These are phyloP conservation scores for Ondatra zibethicus DNA, from an alignment of 2,113 vertebrate species.

Conservation along the genomic window DNA sequence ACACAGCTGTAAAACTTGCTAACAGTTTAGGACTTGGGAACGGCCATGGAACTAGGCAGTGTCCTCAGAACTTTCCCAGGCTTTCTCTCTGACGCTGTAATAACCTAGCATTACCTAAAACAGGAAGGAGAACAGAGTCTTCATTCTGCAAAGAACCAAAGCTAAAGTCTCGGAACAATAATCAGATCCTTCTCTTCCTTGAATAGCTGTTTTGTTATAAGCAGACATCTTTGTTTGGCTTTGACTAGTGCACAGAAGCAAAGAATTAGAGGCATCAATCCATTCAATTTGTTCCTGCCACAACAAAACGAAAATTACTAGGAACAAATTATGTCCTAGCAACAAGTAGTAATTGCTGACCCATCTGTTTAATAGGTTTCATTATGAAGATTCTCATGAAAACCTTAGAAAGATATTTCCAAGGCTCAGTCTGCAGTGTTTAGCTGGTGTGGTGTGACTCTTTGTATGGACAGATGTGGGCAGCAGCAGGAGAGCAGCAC, in stretches of 20 bases:
- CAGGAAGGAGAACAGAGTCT: conserved; percentile 52
- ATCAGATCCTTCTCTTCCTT: conserved; percentile 60
- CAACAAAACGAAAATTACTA: conserved; percentile 76
- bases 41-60: neutral
- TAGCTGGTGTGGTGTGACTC: neutral
- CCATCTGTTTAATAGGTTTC: conserved; percentile 67
- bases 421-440: neutral
- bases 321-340: conserved; percentile 69
- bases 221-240: conserved; percentile 74
- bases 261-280: conserved; percentile 69
- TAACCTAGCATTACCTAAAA: conserved; percentile 62
- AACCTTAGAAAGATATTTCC: conserved; percentile 51
- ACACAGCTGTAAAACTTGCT: neutral
- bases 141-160: conserved; percentile 56
- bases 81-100: conserved; percentile 27
- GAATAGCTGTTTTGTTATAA: conserved; percentile 72
- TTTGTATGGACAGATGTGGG: neutral
- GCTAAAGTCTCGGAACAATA: conserved; percentile 66
- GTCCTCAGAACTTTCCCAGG: neutral
- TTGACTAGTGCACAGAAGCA: conserved; percentile 46
- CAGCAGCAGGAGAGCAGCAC: neutral
- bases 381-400: conserved; percentile 50
- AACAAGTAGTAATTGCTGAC: conserved; percentile 63
- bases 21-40: neutral
- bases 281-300: conserved; percentile 74